Evolutionary conservation across 2,113 vertebrate species (phyloP).

Genomic region (Maccullochella peelii): DNA sequence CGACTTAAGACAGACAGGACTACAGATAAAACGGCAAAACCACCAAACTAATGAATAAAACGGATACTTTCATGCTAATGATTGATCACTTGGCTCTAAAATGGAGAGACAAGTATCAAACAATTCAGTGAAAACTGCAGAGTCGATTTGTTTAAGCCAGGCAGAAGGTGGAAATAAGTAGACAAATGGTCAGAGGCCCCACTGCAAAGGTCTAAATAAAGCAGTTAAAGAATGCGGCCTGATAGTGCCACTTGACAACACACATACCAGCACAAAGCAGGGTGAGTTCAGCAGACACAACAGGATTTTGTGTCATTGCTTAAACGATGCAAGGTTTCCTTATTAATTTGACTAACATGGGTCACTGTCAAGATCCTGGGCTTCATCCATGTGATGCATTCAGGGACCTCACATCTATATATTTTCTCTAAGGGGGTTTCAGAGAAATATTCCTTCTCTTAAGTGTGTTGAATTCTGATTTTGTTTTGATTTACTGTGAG

Average conservation of each 20-base stretch:
- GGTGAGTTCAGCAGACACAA: constrained; percentile 20
- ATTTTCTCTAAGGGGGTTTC: background rate
- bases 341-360: constrained; percentile 1
- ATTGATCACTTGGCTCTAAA: constrained; percentile 33
- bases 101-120: constrained; percentile 28
- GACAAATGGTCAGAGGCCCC: constrained; percentile 25
- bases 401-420: background rate
- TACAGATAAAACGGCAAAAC: constrained; percentile 34
- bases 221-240: constrained; percentile 45
- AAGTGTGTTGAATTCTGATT: background rate
- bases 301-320: constrained; percentile 4
- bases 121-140: constrained; percentile 30
- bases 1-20: constrained; percentile 40
- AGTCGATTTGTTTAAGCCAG: constrained; percentile 36
- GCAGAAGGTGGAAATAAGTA: constrained; percentile 26
- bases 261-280: constrained; percentile 39
- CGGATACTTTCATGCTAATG: constrained; percentile 30
- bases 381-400: background rate
- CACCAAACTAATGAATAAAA: constrained; percentile 46
- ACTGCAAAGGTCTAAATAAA: constrained; percentile 65
- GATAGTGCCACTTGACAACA: constrained; percentile 61
- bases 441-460: background rate
- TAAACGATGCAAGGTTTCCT: constrained; percentile 14
- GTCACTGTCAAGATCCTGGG: background rate
- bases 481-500: background rate